Percentiles rank a stretch among this genome's conserved stretches.
phyloP scores from a whole-genome alignment of 2,113 vertebrate genomes.

The Cygnus atratus region DNA sequence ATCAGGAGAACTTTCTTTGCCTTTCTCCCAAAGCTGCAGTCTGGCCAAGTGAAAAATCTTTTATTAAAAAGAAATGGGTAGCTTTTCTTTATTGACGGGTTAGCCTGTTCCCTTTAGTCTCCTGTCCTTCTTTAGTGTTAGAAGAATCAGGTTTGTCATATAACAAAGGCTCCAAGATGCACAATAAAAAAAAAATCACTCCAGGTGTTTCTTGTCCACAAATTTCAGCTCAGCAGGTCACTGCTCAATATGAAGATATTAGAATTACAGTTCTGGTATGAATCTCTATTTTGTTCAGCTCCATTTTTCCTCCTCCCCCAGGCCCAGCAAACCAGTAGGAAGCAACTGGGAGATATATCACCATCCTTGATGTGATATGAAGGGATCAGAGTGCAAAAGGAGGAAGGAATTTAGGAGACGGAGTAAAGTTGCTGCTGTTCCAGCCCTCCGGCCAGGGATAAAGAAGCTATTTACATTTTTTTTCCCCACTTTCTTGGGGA shows the following conservation, averaged over 20 bases:
- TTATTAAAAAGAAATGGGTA: background rate
- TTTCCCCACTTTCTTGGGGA: background rate
- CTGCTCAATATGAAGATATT: background rate
- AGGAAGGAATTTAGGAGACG: background rate
- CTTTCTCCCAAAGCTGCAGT: background rate
- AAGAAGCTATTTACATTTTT: background rate
- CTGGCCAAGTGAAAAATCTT: background rate
- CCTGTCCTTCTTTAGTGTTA: background rate
- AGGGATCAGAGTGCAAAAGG: background rate
- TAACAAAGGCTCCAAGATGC: background rate
- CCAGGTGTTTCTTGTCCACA: background rate
- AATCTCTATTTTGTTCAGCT: background rate
- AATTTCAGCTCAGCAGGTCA: background rate
- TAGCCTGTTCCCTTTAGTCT: background rate
- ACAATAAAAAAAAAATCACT: background rate
- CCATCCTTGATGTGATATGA: background rate
- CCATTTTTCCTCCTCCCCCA: background rate
- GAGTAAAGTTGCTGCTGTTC: background rate
- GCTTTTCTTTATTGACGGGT: background rate
- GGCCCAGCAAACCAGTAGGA: background rate
- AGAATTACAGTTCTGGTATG: background rate
- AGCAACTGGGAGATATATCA: background rate
- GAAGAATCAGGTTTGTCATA: background rate
- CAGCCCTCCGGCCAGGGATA: background rate
- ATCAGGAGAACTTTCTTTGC: background rate